Conservation (phyloP, 2,888 invertebrate genomes). For the Andricus quercusramuli region DNA sequence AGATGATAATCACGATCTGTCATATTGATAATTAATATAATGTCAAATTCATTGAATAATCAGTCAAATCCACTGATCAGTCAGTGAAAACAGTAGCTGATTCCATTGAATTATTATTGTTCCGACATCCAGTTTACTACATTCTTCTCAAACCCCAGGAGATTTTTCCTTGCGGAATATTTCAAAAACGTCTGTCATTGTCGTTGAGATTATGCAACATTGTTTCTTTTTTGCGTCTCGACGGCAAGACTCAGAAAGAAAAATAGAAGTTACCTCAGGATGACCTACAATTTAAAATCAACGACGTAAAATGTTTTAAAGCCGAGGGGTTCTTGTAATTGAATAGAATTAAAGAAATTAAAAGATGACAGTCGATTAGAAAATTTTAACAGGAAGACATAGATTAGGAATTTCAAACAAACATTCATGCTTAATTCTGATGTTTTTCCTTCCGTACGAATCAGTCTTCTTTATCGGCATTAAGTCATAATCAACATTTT, state of each 20-base stretch:
- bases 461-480: no score
- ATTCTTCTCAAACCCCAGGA: background rate
- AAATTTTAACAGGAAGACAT: no score
- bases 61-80: no score
- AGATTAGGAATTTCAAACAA: no score
- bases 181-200: constrained; percentile 15
- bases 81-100: no score
- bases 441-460: no score
- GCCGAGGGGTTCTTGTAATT: background rate
- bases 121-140: background rate
- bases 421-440: no score
- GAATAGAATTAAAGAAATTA: no score
- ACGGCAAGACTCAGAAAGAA: background rate
- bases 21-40: background rate
- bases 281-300: constrained; percentile 1
- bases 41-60: no score
- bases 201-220: constrained; percentile 17
- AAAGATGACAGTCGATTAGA: no score
- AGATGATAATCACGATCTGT: background rate
- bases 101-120: no score
- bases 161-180: background rate
- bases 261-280: constrained; percentile 13
- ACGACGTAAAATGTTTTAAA: background rate
- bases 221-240: constrained; percentile 19
- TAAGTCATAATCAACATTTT: no score